phyloP scores from a whole-genome alignment of 2,888 invertebrate species.

The Panopea generosa region DNA sequence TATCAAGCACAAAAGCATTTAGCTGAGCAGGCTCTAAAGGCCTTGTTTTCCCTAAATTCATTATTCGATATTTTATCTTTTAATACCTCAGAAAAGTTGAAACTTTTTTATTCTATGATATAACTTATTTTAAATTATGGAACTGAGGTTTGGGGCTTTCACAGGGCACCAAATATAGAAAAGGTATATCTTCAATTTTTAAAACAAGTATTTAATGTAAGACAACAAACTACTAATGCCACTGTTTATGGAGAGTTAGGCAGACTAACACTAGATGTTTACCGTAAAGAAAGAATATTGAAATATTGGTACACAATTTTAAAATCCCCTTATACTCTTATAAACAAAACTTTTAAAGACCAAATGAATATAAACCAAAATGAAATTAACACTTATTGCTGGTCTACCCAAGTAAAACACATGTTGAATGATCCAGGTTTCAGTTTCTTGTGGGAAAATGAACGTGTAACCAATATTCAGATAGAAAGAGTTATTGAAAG shows the following conservation, averaged over 20 bases:
- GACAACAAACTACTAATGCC: background rate
- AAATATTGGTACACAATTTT: background rate
- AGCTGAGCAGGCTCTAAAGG: constrained; percentile 12
- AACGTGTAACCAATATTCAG: too few species aligned
- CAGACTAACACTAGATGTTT: background rate
- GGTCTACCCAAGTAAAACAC: background rate
- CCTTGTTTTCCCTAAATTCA: constrained; percentile 15
- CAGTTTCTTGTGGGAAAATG: too few species aligned
- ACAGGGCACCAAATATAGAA: background rate
- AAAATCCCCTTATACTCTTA: background rate
- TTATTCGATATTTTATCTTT: constrained; percentile 5
- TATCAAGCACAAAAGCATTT: constrained; percentile 7
- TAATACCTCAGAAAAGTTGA: background rate
- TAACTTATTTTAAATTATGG: background rate
- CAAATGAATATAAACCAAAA: background rate
- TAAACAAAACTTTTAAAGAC: background rate
- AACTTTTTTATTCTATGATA: constrained; percentile 14
- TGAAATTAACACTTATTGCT: background rate
- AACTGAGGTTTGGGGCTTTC: background rate
- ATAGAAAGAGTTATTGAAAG: too few species aligned
- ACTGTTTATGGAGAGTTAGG: background rate
- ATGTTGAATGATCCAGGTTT: background rate
- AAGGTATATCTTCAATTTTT: background rate
- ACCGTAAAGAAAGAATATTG: background rate
- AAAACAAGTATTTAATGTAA: background rate